Evolutionary conservation across 2,797 vertebrate species (phyloP).

Genomic region (Rhinichthys osculus): DNA sequence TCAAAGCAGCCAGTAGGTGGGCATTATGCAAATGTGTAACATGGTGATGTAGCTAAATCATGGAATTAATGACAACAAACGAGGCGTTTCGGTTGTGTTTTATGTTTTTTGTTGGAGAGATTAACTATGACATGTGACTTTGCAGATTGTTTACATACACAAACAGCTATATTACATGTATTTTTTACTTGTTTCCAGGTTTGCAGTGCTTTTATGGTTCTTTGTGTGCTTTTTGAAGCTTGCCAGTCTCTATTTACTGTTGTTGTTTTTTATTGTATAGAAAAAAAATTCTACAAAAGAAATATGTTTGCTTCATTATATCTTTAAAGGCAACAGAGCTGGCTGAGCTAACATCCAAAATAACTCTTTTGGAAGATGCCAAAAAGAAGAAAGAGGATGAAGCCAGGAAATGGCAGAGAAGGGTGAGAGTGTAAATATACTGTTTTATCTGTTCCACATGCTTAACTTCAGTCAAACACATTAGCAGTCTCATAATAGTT

Average conservation of each 20-base stretch:
- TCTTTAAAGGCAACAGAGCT: conserved; percentile 89
- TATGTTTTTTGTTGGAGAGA: neutral
- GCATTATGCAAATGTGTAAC: neutral
- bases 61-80: neutral
- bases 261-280: neutral
- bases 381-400: conserved; percentile 94
- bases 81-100: neutral
- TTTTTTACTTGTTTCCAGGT: neutral
- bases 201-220: neutral
- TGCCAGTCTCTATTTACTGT: neutral
- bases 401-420: conserved; percentile 90
- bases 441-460: neutral
- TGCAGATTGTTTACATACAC: neutral
- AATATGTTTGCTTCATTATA: neutral
- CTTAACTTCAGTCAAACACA: neutral
- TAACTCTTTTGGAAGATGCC: conserved; percentile 90
- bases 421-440: conserved; percentile 80
- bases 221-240: neutral
- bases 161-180: neutral
- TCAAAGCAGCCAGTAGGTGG: neutral
- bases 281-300: neutral
- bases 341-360: conserved; percentile 90
- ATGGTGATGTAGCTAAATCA: neutral
- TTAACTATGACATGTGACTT: neutral
- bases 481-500: neutral